Base-by-base conservation (phyloP, 2,888 invertebrate genomes). In the Hyposoter didymator region DNA sequence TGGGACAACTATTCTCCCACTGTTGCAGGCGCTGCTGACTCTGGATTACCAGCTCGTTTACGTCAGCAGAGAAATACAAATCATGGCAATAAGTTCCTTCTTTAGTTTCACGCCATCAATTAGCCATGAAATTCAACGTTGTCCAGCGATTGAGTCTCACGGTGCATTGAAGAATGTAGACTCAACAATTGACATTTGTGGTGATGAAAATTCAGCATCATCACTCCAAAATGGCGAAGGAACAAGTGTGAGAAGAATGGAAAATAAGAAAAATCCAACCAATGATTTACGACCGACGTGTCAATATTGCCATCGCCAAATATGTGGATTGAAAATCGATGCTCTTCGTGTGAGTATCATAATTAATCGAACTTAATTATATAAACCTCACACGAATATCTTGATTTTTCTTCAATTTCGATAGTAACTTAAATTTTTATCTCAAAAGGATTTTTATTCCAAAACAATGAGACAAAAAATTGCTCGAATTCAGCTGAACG, bases 1-100 rank as follows among this genome's bases (percentile, higher is more conserved):
- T 39, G 7, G 39, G 28, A 22, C 43, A 67, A 39, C 28, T 67
- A 35, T 32, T 45, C 14, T 28, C 7, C 17, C 28, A 52, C 78
- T 19, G 43, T 75, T 19, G 47, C 72, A 88, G 88, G 88, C 88
- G 3, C 80, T 78, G 14, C 49, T 76, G 17, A 84, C 79, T 79
- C 43, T 59, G 70, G 88, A 88, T 62, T 88, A 89, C 47, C 88
- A 88, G 49, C 82, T 89, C 39, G 84, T 88, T 28, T 89, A 88
- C 78, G 84, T 88, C 28, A 87, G 86, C 70, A 85, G 78, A 67
- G 81, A 88, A 72, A 88, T 89, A 59, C 85, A 88, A 87, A 87
- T 88, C 6, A 81, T 87, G 70, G 88, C 87, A 0, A 72, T 70
- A 19, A 88, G 88, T 78, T 70, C 73, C 1, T 86, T 82, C 62